These are phyloP conservation scores for Hucho hucho DNA, from an alignment of 2,113 vertebrate genomes.

Conservation along the genomic window DNA sequence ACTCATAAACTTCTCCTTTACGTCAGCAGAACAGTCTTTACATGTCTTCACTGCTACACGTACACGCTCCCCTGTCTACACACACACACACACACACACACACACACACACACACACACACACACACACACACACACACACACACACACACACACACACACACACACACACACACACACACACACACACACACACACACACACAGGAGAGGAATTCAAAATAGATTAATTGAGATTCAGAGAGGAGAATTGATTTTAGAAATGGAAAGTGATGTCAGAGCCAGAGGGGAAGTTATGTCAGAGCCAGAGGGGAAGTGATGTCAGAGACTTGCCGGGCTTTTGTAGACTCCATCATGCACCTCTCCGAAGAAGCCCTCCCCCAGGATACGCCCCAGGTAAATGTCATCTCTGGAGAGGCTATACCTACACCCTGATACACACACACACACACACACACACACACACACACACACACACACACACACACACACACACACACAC, in stretches of 20 bases:
- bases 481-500: not conserved
- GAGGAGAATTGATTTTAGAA: no score
- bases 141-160: not conserved
- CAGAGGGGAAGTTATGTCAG: no score
- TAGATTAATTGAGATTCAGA: not conserved
- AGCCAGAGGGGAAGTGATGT: no score
- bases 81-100: slow-evolving; percentile 7
- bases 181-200: not conserved
- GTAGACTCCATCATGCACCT: slow-evolving; percentile 89
- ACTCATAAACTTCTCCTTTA: slow-evolving; percentile 92
- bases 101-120: not conserved
- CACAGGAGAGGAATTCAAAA: not conserved
- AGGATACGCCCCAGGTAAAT: slow-evolving; percentile 83
- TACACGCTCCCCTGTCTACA: slow-evolving; percentile 79
- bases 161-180: not conserved
- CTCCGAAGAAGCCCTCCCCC: slow-evolving; percentile 93
- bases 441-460: slow-evolving; percentile 10
- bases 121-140: slow-evolving; percentile 9
- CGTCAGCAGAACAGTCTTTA: slow-evolving; percentile 84
- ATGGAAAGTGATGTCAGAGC: no score
- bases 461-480: slow-evolving; percentile 2
- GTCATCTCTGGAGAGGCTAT: slow-evolving; percentile 73
- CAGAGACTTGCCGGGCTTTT: slow-evolving; percentile 79
- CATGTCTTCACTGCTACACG: slow-evolving; percentile 92
- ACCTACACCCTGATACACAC: slow-evolving; percentile 59